Percentiles rank a stretch among this genome's conserved stretches.
phyloP scores from a whole-genome alignment of 2,888 invertebrate species.

The Agrotis ipsilon region DNA sequence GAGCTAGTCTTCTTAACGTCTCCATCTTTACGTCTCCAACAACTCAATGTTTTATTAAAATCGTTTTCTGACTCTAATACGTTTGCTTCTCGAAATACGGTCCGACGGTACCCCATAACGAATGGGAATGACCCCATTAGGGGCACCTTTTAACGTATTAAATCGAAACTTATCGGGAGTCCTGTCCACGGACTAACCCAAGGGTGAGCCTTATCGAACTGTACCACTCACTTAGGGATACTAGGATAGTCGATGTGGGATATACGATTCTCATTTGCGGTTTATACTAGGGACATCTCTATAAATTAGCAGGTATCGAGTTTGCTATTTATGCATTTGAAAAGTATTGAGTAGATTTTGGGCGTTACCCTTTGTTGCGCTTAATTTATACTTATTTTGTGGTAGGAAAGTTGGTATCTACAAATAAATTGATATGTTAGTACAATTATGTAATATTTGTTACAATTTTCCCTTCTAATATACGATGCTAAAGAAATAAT shows the following conservation, averaged over 20 bases:
- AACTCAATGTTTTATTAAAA: slow-evolving; percentile 65
- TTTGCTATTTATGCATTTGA: slow-evolving; percentile 48
- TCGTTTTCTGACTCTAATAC: slow-evolving; percentile 64
- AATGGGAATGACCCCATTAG: slow-evolving; percentile 89
- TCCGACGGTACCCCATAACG: slow-evolving; percentile 81
- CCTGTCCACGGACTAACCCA: slow-evolving; percentile 83
- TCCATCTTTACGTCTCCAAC: slow-evolving; percentile 31
- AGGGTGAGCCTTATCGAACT: slow-evolving; percentile 78
- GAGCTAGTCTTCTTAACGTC: not conserved
- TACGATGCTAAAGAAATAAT: too few species aligned
- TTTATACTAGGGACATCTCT: slow-evolving; percentile 69
- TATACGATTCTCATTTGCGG: slow-evolving; percentile 73
- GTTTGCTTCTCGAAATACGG: slow-evolving; percentile 73
- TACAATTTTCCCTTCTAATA: too few species aligned
- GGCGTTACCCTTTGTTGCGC: slow-evolving; percentile 29
- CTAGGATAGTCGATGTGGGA: slow-evolving; percentile 68
- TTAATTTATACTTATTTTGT: slow-evolving; percentile 40
- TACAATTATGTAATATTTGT: too few species aligned
- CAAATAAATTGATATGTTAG: too few species aligned
- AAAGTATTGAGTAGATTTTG: slow-evolving; percentile 43
- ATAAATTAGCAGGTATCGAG: slow-evolving; percentile 55
- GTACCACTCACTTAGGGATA: slow-evolving; percentile 82
- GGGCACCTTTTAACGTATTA: slow-evolving; percentile 90
- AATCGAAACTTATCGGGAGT: slow-evolving; percentile 86
- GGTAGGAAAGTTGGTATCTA: not conserved